Base-by-base conservation (phyloP, 2,888 invertebrate species). In the Eumacrocentrus americanus region DNA sequence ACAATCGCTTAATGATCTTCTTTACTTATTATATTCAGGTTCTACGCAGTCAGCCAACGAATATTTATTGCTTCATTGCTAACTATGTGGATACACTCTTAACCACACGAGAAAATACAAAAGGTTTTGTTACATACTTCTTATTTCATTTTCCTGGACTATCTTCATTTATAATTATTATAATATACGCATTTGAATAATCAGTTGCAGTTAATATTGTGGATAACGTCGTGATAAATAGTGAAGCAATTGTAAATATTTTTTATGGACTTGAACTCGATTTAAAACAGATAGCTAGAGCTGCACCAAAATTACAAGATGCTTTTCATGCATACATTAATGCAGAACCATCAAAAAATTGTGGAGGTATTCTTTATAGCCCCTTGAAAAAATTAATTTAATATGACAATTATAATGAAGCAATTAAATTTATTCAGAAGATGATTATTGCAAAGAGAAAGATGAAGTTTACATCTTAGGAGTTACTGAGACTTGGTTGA, bases 61-160 rank as follows among this genome's bases (percentile, higher is more conserved):
- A 89, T 60, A 79, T 89, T 2, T 87, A 86, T 76, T 80, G 83
- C 53, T 91, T 89, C 72, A 87, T 91, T 60, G 86, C 89, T 0
- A 86, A 89, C 72, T 91, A 91, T 75, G 79, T 89, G 34, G 86
- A 88, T 64, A 85, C 86, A 0, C 75, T 91, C 69, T 77, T 90
- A 60, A 83, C 87, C 11, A 86, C 88, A 0, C 83, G 91, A 23
- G 89, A 90, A 70, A 85, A 87, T 61, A 71, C 76, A 0, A 78
- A 75, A 74, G 72, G 79, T 78, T n/a, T n/a, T n/a, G n/a, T n/a
- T n/a, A n/a, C n/a, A n/a, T n/a, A 50, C 12, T 11, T 35, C 48
- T 42, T 52, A 12, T 9, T 12, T 12, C 48, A 7, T 37, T 11
- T 34, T n/a, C n/a, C n/a, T n/a, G n/a, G n/a, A n/a, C n/a, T n/a